phyloP scores from a whole-genome alignment of 2,888 invertebrate species.

The Pachliopta kotzebuea region DNA sequence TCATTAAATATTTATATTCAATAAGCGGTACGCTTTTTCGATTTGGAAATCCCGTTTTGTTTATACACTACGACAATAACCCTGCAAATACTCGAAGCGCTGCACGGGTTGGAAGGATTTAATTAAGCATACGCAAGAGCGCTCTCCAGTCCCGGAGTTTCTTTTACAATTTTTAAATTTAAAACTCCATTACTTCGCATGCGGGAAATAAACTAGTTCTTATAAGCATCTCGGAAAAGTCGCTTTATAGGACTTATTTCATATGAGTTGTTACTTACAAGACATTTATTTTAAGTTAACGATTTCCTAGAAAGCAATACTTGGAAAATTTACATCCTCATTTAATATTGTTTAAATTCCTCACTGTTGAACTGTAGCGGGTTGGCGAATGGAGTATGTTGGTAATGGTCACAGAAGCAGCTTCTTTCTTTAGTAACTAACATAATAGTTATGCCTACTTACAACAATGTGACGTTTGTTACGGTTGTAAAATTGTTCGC shows the following conservation, averaged over 20 bases:
- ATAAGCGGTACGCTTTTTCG: background rate
- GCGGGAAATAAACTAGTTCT: too few relatives aligned
- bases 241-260: background rate
- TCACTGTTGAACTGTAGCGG: too few relatives aligned
- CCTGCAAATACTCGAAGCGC: background rate
- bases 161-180: background rate
- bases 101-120: background rate
- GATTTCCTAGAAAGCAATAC: background rate
- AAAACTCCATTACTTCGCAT: too few relatives aligned
- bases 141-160: background rate
- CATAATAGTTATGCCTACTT: too few relatives aligned
- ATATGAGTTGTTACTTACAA: background rate
- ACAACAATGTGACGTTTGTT: too few relatives aligned
- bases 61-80: background rate
- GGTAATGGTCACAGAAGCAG: too few relatives aligned
- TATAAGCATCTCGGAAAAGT: too few relatives aligned
- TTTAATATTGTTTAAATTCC: too few relatives aligned
- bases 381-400: too few relatives aligned
- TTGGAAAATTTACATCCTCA: too few relatives aligned
- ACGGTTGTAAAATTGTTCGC: too few relatives aligned
- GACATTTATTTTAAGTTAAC: background rate
- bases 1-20: background rate
- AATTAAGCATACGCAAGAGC: background rate
- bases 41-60: background rate
- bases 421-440: too few relatives aligned